Evolutionary conservation across 1,140 invertebrate genomes (phyloP), one percentile per base, ranked within the genome.

Genomic region (Drosophila sturtevanti): DNA sequence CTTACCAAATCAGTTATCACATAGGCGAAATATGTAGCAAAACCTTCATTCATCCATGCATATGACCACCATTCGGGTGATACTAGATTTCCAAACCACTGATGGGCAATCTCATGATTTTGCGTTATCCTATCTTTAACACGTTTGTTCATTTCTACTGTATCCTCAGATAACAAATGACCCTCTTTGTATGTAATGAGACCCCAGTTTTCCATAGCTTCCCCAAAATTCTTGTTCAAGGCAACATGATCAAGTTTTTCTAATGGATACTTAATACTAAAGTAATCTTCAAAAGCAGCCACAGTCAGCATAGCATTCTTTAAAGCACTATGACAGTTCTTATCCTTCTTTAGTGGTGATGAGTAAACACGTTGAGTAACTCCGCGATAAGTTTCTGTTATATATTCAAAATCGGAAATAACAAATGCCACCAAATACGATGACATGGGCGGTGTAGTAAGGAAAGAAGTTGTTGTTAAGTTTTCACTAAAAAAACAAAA

Each of bases 151-250:
- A 31, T 7, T 51, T 79, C 67, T 9, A 27, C 16, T 0, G 52
- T 35, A 1, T 62, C 38, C 14, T 41, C 18, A 1, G 63, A 31
- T 14, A 90, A 16, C 5, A 90, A 35, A 54, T 55, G 75, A 41
- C 64, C 61, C 63, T 91, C 94, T 92, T 93, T 93, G 79, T 95
- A 97, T 0, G 95, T 95, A 59, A 96, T 94, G 4, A 97, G 90
- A n/a, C 96, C 96, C 96, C 96, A 97, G 92, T 97, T 97, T 90
- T 97, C 96, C 96, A 97, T 97, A 12, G 96, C 96, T 1, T 95
- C 95, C 24, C 95, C 94, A n/a, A 93, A 93, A 78, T 97, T 97
- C 87, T 96, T 95, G 4, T 96, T 96, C 6, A 97, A 93, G 0
- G 96, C 96, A 12, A 96, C 94, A 77, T 96, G 94, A 91, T 95